These are phyloP conservation scores for Meteorus sp. DNA, from an alignment of 1,140 invertebrate genomes.

Conservation along the genomic window DNA sequence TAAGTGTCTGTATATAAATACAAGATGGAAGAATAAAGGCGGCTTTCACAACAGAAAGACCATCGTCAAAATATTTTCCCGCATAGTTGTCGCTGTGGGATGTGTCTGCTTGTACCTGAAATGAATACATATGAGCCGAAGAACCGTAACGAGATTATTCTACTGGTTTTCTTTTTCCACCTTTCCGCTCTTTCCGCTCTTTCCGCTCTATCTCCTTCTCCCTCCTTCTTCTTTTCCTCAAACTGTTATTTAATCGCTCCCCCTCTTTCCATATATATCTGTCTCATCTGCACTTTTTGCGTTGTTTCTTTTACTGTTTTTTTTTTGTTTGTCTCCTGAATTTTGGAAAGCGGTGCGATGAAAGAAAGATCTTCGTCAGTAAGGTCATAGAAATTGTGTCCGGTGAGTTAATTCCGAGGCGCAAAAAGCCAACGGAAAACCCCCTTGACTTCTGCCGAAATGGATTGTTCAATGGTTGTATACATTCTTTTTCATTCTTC, in stretches of 20 bases:
- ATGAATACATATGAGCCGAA: background rate
- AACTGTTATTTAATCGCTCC: too few relatives aligned
- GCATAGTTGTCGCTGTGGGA: slow-evolving; percentile 22
- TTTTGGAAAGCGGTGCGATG: background rate
- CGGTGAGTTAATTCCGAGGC: slow-evolving; percentile 33
- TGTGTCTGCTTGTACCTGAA: background rate
- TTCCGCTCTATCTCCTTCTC: too few relatives aligned
- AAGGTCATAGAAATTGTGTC: background rate
- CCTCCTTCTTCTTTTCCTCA: too few relatives aligned
- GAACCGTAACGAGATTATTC: slow-evolving; percentile 9
- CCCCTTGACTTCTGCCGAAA: slow-evolving; percentile 37
- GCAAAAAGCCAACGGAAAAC: slow-evolving; percentile 36
- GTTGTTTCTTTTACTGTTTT: too few relatives aligned
- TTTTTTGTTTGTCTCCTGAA: too few relatives aligned
- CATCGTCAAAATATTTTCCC: slow-evolving; percentile 33
- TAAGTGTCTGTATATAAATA: slow-evolving; percentile 8
- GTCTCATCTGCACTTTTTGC: too few relatives aligned
- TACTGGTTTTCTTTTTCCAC: too few relatives aligned
- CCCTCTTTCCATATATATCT: too few relatives aligned
- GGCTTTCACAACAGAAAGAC: background rate
- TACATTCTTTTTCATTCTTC: background rate
- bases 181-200: too few relatives aligned
- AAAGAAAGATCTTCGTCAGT: background rate
- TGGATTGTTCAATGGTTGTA: slow-evolving; percentile 16
- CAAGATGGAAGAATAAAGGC: background rate